phyloP scores from a whole-genome alignment of 2,113 vertebrate genomes.

The Xyrauchen texanus region DNA sequence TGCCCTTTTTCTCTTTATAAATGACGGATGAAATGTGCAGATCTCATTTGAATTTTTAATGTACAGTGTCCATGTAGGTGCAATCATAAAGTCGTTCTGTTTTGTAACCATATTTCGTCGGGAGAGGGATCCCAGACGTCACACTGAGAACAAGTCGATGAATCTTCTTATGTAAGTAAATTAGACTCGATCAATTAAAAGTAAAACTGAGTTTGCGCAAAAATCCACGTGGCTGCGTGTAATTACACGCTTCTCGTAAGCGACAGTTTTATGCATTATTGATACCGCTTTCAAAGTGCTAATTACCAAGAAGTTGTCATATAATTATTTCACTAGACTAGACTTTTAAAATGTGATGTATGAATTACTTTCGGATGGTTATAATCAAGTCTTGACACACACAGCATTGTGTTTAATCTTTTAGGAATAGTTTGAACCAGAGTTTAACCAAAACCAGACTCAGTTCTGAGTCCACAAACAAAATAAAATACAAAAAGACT shows the following conservation, averaged over 20 bases:
- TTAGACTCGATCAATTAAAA: slow-evolving; percentile 32
- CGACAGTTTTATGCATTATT: slow-evolving; percentile 44
- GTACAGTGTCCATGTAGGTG: slow-evolving; percentile 38
- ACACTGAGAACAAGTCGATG: slow-evolving; percentile 33
- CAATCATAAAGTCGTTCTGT: neutral
- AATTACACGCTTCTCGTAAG: slow-evolving; percentile 42
- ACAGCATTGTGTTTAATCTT: slow-evolving; percentile 20
- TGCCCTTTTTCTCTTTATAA: slow-evolving; percentile 27
- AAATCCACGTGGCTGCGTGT: slow-evolving; percentile 33
- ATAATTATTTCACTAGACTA: slow-evolving; percentile 62
- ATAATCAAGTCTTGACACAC: slow-evolving; percentile 26
- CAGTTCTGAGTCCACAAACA: no score
- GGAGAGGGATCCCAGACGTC: slow-evolving; percentile 7
- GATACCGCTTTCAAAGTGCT: slow-evolving; percentile 43
- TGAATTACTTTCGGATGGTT: slow-evolving; percentile 55
- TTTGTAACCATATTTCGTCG: neutral
- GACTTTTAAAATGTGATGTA: slow-evolving; percentile 38
- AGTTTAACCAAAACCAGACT: no score
- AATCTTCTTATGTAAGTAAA: slow-evolving; percentile 27
- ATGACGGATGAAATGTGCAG: slow-evolving; percentile 71
- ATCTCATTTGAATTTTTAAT: slow-evolving; percentile 66
- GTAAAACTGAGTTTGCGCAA: slow-evolving; percentile 3
- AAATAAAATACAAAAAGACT: no score
- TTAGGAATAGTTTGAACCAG: neutral
- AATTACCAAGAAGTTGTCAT: slow-evolving; percentile 61